These are phyloP conservation scores for Dryocosmus kuriphilus DNA, from an alignment of 2,888 invertebrate genomes.

Conservation along the genomic window DNA sequence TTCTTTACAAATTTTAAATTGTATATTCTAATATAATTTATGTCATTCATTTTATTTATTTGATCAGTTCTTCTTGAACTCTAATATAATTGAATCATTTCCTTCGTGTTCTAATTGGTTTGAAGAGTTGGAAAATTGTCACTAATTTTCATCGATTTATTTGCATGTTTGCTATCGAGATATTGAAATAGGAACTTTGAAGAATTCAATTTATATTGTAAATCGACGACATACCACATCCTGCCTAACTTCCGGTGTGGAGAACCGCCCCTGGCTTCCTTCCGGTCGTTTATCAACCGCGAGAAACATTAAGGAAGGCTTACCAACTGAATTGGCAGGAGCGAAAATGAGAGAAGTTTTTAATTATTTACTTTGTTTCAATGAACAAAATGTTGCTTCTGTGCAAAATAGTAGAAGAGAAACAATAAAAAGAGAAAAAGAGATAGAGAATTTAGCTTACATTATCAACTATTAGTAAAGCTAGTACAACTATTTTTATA, in stretches of 20 bases:
- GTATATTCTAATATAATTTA: too few species aligned
- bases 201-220: slow-evolving; percentile 54
- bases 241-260: slow-evolving; percentile 52
- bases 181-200: slow-evolving; percentile 49
- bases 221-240: slow-evolving; percentile 56
- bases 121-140: not conserved
- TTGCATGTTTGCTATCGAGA: slow-evolving; percentile 13
- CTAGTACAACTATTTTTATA: too few species aligned
- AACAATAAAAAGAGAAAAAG: too few species aligned
- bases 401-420: slow-evolving; percentile 7
- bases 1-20: too few species aligned
- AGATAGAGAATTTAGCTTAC: too few species aligned
- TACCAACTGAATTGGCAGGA: slow-evolving; percentile 28
- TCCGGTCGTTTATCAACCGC: slow-evolving; percentile 73
- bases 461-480: too few species aligned
- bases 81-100: not conserved
- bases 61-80: not conserved
- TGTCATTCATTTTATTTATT: not conserved
- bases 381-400: slow-evolving; percentile 26
- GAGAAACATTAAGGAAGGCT: slow-evolving; percentile 52
- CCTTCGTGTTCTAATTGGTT: not conserved
- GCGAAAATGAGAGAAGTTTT: slow-evolving; percentile 21
- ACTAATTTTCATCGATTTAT: not conserved
- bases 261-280: slow-evolving; percentile 64
- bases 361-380: slow-evolving; percentile 29